Evolutionary conservation across 2,888 invertebrate species (phyloP), one percentile per base, ranked within the genome.

Genomic region (Nezara viridula): DNA sequence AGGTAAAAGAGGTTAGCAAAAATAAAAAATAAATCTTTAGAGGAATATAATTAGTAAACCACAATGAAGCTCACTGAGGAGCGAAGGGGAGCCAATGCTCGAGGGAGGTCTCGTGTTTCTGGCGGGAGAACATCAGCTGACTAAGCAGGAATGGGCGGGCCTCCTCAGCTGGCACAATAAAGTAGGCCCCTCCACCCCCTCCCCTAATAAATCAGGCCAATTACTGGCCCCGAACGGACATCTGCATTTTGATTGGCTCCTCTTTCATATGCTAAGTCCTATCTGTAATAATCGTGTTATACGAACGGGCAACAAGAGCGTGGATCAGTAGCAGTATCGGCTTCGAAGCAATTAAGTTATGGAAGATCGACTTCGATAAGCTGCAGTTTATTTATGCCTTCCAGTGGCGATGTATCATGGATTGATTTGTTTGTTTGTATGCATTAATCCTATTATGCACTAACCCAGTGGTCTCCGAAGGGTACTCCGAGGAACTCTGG

Each of bases 201-300:
- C 37, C 37, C 21, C 66, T 2, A 40, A 81, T 81, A 44, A 81
- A 81, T 81, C 81, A 81, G 40, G 6, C 44, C 81, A 81, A 81
- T 81, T 81, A 81, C 81, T n/a, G 44, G 44, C 44, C 44, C 10
- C 14, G 44, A n/a, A 14, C 81, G 40, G 81, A 44, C 40, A 81
- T 81, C 81, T 81, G 81, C 81, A 81, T 81, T 81, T 81, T 81
- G 81, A 81, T 81, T 81, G 81, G 40, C 44, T 47, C 44, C n/a
- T n/a, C 44, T 81, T 47, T 81, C 66, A 73, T 73, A 73, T 73
- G 66, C 66, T 73, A 73, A 73, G 66, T 37, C 37, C 66, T 19
- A 73, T 73, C 32, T 7, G 19, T 73, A 73, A 73, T 73, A 73
- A 73, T 73, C 32, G 32, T 37, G 66, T 73, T 73, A 37, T 73